Evolutionary conservation across 1,140 invertebrate species (phyloP).

Genomic region (Gerris buenoi): DNA sequence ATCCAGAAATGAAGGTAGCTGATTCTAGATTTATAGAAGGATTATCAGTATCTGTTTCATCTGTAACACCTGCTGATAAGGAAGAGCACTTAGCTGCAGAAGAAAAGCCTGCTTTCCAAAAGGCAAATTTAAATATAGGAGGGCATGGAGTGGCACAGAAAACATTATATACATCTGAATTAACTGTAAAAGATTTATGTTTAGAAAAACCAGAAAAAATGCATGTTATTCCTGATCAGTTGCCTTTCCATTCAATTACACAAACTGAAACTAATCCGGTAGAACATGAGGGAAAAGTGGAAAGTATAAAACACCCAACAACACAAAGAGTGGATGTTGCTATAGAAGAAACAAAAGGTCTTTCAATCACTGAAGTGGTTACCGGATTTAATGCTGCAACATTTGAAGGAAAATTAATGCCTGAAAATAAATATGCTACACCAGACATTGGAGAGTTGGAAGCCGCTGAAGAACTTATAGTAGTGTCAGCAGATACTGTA

Average conservation of each 20-base stretch:
- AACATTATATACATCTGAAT: constrained; percentile 28
- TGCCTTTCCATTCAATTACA: constrained; percentile 27
- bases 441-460: constrained; percentile 33
- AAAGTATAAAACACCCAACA: constrained; percentile 15
- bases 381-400: constrained; percentile 16
- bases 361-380: constrained; percentile 23
- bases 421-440: constrained; percentile 24
- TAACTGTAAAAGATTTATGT: constrained; percentile 25
- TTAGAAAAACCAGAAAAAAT: constrained; percentile 18
- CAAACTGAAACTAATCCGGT: constrained; percentile 22
- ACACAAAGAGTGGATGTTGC: constrained; percentile 19
- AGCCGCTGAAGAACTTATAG: constrained; percentile 34
- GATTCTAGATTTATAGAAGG: constrained; percentile 27
- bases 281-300: constrained; percentile 22
- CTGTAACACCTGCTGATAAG: constrained; percentile 24
- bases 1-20: constrained; percentile 30
- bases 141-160: constrained; percentile 22
- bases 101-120: constrained; percentile 18
- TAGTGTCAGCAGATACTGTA: constrained; percentile 14
- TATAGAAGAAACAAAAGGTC: constrained; percentile 21
- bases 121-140: constrained; percentile 14
- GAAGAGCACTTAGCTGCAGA: constrained; percentile 16
- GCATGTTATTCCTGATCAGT: constrained; percentile 28
- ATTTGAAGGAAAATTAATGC: constrained; percentile 12
- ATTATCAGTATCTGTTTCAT: constrained; percentile 30